Evolutionary conservation across 2,113 vertebrate species (phyloP), one percentile per base, ranked within the genome.

Genomic region (Serilophus lunatus): DNA sequence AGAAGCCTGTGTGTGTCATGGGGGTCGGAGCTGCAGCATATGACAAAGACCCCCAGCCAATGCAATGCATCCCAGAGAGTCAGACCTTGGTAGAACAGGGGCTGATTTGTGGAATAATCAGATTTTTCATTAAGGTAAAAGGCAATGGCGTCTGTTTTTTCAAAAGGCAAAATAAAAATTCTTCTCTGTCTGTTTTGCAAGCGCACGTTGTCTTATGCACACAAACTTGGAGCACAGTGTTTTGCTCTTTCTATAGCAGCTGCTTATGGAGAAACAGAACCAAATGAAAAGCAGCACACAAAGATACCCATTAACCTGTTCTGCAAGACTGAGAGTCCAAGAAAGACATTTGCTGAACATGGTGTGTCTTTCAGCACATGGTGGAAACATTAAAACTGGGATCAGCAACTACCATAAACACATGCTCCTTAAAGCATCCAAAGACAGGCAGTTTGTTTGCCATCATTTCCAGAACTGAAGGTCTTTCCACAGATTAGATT

Each of bases 221-320:
- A 36, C 33, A 49, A 25, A 93, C 36, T 42, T 35, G 38, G 61
- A 90, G 19, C 2, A 13, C 16, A 56, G 78, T 2, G 1, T 65
- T 66, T 35, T 38, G 18, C 28, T 15, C 19, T n/a, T n/a, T n/a
- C n/a, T 42, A 26, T 47, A 94, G 51, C 45, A 66, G 35, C 80
- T 92, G 70, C 94, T 92, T 18, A 3, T 26, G 95, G 86, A 93
- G 92, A 88, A 80, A 78, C 2, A 84, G 22, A 31, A 63, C 65
- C 93, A 96, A 88, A 95, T 86, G 89, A 95, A 78, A 93, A 83
- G 36, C 86, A 93, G 91, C 56, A 38, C 76, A 79, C 80, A 83
- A 59, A 76, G 83, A 51, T 84, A 91, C 51, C 53, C 90, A 60
- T 88, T 44, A 85, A 69, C 45, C 49, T 0, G 1, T 72, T 69